These are phyloP conservation scores for Scarus forsteni DNA, from an alignment of 2,797 vertebrate species.

Conservation along the genomic window DNA sequence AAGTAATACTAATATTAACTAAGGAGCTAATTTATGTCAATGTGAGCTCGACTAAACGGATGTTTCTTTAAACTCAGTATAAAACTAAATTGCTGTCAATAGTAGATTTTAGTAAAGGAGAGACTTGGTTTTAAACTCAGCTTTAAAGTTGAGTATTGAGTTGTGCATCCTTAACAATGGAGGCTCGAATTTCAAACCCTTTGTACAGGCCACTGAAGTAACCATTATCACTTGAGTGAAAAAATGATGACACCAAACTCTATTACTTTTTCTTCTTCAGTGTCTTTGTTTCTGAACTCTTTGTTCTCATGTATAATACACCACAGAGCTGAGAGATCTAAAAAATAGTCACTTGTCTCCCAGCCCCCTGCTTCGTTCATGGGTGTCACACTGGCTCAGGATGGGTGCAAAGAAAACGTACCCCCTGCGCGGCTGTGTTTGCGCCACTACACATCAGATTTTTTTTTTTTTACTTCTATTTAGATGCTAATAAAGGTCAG, in stretches of 20 bases:
- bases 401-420: conserved; percentile 51
- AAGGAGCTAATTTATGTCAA: too few species aligned
- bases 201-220: conserved; percentile 21
- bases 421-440: conserved; percentile 40
- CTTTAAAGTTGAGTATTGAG: too few species aligned
- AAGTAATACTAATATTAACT: too few species aligned
- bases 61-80: too few species aligned
- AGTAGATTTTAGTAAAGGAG: too few species aligned
- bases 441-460: conserved; percentile 40
- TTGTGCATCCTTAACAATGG: background rate
- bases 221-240: conserved; percentile 28
- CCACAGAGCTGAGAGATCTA: conserved; percentile 45
- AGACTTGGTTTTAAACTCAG: too few species aligned
- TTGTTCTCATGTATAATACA: conserved; percentile 58
- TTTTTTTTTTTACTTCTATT: conserved; percentile 41
- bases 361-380: conserved; percentile 41
- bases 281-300: conserved; percentile 44
- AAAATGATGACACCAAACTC: conserved; percentile 26
- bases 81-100: too few species aligned
- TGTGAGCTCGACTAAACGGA: too few species aligned
- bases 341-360: conserved; percentile 45
- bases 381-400: conserved; percentile 45
- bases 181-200: conserved; percentile 43
- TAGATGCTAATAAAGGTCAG: conserved; percentile 64
- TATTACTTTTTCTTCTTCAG: conserved; percentile 49